Conservation (phyloP, 2,797 vertebrate genomes). For the Melanogrammus aeglefinus region DNA sequence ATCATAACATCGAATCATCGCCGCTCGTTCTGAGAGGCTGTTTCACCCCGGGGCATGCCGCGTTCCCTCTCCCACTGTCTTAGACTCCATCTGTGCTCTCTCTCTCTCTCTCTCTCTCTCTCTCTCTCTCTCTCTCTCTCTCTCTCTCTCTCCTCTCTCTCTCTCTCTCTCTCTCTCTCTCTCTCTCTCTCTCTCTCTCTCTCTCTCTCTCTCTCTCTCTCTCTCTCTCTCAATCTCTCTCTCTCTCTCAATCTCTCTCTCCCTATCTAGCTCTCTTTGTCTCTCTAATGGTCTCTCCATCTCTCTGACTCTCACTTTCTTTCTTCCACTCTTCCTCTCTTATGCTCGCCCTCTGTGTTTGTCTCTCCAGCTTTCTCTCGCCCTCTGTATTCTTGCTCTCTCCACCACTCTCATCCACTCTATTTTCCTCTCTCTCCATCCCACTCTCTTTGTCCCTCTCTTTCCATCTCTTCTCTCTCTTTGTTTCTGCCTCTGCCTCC, state of each 20-base stretch:
- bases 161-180: constrained; percentile 12
- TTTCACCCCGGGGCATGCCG: constrained; percentile 36
- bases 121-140: constrained; percentile 3
- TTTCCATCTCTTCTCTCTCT: constrained; percentile 24
- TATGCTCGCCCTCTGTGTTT: not conserved
- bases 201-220: not conserved
- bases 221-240: not conserved
- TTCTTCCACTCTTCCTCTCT: constrained; percentile 1
- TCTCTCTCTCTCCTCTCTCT: constrained; percentile 14
- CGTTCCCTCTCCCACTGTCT: constrained; percentile 6
- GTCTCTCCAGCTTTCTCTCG: constrained; percentile 13
- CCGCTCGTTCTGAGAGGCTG: constrained; percentile 38
- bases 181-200: not conserved
- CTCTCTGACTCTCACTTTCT: constrained; percentile 15
- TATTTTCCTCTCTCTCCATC: not conserved
- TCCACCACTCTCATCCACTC: constrained; percentile 9
- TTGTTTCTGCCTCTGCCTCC: constrained; percentile 19
- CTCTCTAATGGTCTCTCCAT: constrained; percentile 9
- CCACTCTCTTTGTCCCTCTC: constrained; percentile 5
- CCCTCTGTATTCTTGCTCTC: constrained; percentile 19
- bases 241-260: constrained; percentile 6
- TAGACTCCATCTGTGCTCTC: constrained; percentile 12
- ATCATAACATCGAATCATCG: constrained; percentile 53
- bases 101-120: constrained; percentile 20
- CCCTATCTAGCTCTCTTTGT: not conserved